Evolutionary conservation across 2,797 vertebrate species (phyloP).

Genomic region (Sebastes goodei): DNA sequence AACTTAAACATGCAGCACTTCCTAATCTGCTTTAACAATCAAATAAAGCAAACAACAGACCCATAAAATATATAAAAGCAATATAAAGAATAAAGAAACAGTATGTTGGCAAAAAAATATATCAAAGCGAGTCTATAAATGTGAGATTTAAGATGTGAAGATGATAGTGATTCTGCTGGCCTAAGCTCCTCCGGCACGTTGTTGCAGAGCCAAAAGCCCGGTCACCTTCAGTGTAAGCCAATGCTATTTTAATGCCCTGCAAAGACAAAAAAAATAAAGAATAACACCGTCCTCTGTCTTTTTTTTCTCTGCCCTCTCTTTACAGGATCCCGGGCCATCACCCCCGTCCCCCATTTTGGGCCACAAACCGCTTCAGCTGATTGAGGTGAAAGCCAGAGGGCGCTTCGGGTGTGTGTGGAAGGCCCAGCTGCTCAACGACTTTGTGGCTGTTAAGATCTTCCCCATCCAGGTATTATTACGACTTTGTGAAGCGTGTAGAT

Average conservation of each 20-base stretch:
- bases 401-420: slow-evolving; percentile 98
- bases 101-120: background rate
- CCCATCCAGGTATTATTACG: slow-evolving; percentile 89
- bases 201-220: slow-evolving; percentile 37
- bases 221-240: slow-evolving; percentile 47
- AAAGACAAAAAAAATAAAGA: slow-evolving; percentile 11
- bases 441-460: slow-evolving; percentile 97
- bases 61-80: slow-evolving; percentile 2
- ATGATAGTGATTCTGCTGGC: slow-evolving; percentile 28
- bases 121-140: slow-evolving; percentile 29
- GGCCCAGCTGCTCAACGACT: slow-evolving; percentile 93
- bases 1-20: slow-evolving; percentile 25
- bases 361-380: slow-evolving; percentile 93
- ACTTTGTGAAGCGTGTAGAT: too few species aligned
- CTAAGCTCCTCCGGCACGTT: slow-evolving; percentile 45
- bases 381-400: slow-evolving; percentile 96
- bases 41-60: slow-evolving; percentile 20
- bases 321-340: slow-evolving; percentile 91
- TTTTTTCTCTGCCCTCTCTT: background rate
- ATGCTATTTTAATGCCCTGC: slow-evolving; percentile 27
- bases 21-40: slow-evolving; percentile 14
- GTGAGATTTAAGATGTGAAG: slow-evolving; percentile 48
- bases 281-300: slow-evolving; percentile 1
- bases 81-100: background rate
- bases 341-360: slow-evolving; percentile 92